These are phyloP conservation scores for Batillaria attramentaria DNA, from an alignment of 1,140 invertebrate genomes.

Conservation along the genomic window DNA sequence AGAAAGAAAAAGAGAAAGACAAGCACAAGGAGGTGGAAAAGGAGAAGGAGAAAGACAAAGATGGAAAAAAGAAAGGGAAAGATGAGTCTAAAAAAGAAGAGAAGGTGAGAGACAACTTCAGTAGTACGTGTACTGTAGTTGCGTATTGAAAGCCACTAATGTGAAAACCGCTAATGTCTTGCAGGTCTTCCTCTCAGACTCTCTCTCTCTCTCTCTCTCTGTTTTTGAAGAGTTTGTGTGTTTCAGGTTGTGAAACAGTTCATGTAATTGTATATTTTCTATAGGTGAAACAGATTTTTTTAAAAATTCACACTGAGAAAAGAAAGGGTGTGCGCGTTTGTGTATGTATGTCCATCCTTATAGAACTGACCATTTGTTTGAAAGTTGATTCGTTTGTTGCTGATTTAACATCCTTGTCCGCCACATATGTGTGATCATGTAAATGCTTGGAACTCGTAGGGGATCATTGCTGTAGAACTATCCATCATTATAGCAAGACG, in stretches of 20 bases:
- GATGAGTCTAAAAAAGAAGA: constrained; percentile 5
- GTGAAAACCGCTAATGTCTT: neutral
- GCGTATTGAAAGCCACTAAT: too few species aligned
- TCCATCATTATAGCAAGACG: neutral
- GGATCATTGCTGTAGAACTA: too few species aligned
- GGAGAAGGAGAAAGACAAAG: neutral
- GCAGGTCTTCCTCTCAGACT: neutral
- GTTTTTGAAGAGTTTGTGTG: neutral
- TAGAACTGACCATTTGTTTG: neutral
- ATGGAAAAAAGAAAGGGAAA: neutral
- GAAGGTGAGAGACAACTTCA: too few species aligned
- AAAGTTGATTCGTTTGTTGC: neutral
- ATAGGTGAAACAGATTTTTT: too few species aligned
- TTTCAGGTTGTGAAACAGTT: neutral
- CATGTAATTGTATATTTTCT: neutral
- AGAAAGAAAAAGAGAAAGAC: constrained; percentile 19
- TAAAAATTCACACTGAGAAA: too few species aligned
- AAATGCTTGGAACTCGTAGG: too few species aligned
- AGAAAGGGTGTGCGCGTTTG: neutral
- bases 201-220: neutral
- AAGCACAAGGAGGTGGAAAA: neutral
- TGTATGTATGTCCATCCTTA: neutral
- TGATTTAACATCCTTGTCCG: neutral
- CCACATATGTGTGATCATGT: too few species aligned
- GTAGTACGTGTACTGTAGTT: too few species aligned